Evolutionary conservation across 2,888 invertebrate genomes (phyloP), one percentile per base, ranked within the genome.

Genomic region (Nephrotoma flavescens): DNA sequence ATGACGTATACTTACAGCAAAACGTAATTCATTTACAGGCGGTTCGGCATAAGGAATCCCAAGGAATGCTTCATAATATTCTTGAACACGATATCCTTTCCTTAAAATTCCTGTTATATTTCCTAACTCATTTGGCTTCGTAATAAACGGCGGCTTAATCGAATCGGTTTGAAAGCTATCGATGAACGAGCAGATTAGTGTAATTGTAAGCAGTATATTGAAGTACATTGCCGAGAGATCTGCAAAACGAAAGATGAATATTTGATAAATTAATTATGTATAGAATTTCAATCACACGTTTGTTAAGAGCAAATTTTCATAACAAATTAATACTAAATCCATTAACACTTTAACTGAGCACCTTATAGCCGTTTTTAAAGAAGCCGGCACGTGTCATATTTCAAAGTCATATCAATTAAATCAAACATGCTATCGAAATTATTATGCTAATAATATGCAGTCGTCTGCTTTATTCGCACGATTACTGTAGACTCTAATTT

Each of bases 1-100:
- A 31, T 57, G 6, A 57, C 7, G 6, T 31, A n/a, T n/a, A 90
- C 87, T 89, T 88, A 1, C 90, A 71, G 71, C 71, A 31, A 71
- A 71, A 19, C 71, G 71, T 31, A 71, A 31, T 71, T 71, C 31
- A 31, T 71, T 71, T 71, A 71, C 31, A 0, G 71, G 71, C 9
- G 71, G 71, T 31, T 71, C 71, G 9, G 71, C 91, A 88, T 88
- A 91, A 1, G 91, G 91, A 15, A 91, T 90, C 31, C 91, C 91
- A 88, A 91, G 87, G 86, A 91, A 91, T 19, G 90, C 91, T 86
- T 91, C 90, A 88, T 71, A 71, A 71, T 71, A 71, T 71, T 71
- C 71, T 71, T 71, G 71, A 71, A 71, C 71, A 11, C 71, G 71
- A 11, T 71, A 71, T 31, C 71, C 71, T 31, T 71, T 71, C 19